These are phyloP conservation scores for Erebia palarica DNA, from an alignment of 2,888 invertebrate species.

Conservation along the genomic window DNA sequence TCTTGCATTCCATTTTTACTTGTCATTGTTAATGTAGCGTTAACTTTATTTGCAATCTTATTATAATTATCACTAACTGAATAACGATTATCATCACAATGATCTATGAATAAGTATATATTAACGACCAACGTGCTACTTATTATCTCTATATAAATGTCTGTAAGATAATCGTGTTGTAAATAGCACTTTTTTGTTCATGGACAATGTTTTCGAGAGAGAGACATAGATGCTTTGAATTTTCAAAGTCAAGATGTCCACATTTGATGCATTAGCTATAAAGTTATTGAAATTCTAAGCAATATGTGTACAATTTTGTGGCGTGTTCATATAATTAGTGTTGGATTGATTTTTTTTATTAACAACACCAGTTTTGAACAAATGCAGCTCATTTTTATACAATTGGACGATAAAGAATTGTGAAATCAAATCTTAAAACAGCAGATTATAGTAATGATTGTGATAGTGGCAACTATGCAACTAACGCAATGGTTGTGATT, in stretches of 20 bases:
- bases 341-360: background rate
- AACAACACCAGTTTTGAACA: background rate
- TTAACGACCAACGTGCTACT: slow-evolving; percentile 34
- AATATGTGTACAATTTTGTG: slow-evolving; percentile 58
- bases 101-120: slow-evolving; percentile 25
- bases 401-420: background rate
- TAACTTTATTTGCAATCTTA: slow-evolving; percentile 23
- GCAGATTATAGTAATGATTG: too few species aligned
- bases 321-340: slow-evolving; percentile 11
- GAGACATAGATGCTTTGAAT: slow-evolving; percentile 50
- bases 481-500: too few species aligned
- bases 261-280: slow-evolving; percentile 45
- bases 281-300: slow-evolving; percentile 66
- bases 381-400: background rate
- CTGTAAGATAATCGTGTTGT: slow-evolving; percentile 20
- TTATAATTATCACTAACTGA: background rate
- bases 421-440: too few species aligned
- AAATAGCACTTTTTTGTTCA: slow-evolving; percentile 9
- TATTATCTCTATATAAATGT: slow-evolving; percentile 21
- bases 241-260: slow-evolving; percentile 46
- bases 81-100: background rate
- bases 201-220: slow-evolving; percentile 13
- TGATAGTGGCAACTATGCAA: too few species aligned
- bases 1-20: slow-evolving; percentile 40
- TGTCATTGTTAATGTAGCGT: slow-evolving; percentile 32